A percentile compares a stretch with the other conserved stretches of the same genome.
phyloP scores from a whole-genome alignment of 2,797 vertebrate genomes.

The Somateria mollissima region DNA sequence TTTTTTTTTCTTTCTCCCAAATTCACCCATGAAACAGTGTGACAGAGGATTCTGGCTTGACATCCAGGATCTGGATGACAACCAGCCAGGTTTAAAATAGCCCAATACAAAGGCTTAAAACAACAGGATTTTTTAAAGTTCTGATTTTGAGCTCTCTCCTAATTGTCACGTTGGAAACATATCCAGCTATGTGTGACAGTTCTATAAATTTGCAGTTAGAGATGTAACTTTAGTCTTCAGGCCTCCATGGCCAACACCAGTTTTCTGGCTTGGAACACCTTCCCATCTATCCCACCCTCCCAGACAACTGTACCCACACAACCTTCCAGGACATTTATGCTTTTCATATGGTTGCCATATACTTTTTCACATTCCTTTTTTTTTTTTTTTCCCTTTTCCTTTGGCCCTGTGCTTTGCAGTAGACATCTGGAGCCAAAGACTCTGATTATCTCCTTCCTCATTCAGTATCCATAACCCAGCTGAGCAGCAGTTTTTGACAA shows the following conservation, averaged over 20 bases:
- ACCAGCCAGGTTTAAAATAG: neutral
- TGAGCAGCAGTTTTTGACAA: neutral
- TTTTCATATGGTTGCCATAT: neutral
- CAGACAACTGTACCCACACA: neutral
- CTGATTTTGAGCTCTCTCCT: neutral
- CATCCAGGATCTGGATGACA: neutral
- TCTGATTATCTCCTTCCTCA: neutral
- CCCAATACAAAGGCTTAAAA: neutral
- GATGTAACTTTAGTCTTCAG: neutral
- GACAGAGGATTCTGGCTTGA: neutral
- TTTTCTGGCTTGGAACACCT: neutral
- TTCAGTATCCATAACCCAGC: neutral
- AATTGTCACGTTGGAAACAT: neutral
- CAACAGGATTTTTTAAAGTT: neutral
- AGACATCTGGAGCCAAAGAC: neutral
- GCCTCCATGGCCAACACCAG: neutral
- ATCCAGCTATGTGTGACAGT: fast-evolving
- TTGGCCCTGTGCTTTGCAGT: neutral
- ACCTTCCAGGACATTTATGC: neutral
- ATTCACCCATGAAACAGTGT: neutral
- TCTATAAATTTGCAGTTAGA: neutral
- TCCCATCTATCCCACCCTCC: neutral
- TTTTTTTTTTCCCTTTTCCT: neutral
- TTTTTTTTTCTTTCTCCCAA: neutral
- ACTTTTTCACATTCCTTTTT: too few relatives aligned